A percentile compares a stretch with the other conserved stretches of the same genome.
Conservation (phyloP, 2,888 invertebrate genomes). For the Tanytarsus gracilentus region DNA sequence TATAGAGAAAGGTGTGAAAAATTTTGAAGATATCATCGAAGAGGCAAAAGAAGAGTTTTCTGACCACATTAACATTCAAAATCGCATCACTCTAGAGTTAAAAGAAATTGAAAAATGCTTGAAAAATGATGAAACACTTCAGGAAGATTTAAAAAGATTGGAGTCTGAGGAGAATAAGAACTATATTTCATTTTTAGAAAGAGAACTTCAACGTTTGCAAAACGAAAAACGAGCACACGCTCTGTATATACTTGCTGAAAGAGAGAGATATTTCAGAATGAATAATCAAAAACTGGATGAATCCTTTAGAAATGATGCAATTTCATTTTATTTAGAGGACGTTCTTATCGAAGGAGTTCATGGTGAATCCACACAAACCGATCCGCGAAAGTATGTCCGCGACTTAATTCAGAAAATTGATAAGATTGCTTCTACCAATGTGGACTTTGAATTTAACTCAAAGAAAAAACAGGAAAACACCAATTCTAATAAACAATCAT, state of each 20-base stretch:
- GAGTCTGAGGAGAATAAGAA: conserved; percentile 65
- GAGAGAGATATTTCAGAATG: conserved; percentile 65
- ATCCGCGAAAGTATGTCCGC: conserved; percentile 48
- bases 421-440: conserved; percentile 42
- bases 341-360: conserved; percentile 54
- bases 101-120: conserved; percentile 35
- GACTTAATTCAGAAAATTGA: conserved; percentile 51
- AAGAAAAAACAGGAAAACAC: conserved; percentile 36
- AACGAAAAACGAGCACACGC: conserved; percentile 74
- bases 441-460: conserved; percentile 38
- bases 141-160: conserved; percentile 56
- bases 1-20: conserved; percentile 62
- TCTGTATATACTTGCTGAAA: conserved; percentile 65
- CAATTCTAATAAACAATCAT: neutral
- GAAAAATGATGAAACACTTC: conserved; percentile 42
- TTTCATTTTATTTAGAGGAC: conserved; percentile 54
- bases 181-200: conserved; percentile 63
- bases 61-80: conserved; percentile 34
- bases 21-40: conserved; percentile 59
- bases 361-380: conserved; percentile 47
- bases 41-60: conserved; percentile 55
- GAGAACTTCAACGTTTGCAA: conserved; percentile 65
- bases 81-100: conserved; percentile 38
- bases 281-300: conserved; percentile 67
- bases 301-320: conserved; percentile 53